These are phyloP conservation scores for Macrophya alboannulata DNA, from an alignment of 2,888 invertebrate genomes.

Conservation along the genomic window DNA sequence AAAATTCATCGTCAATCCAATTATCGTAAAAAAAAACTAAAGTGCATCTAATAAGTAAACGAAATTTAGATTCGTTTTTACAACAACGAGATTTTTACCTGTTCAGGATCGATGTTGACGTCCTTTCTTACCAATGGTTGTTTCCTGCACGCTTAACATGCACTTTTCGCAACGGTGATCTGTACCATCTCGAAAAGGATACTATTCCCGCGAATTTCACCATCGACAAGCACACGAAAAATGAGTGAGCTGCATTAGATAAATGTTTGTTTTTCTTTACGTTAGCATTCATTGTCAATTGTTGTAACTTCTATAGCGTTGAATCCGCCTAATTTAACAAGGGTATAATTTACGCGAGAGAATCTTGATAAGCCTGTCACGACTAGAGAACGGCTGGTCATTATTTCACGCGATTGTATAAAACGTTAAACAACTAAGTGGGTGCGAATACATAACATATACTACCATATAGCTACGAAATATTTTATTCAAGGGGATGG, in stretches of 20 bases:
- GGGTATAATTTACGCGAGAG: background rate
- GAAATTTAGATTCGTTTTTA: conserved; percentile 15
- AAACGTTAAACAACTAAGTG: background rate
- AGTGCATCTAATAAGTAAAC: background rate
- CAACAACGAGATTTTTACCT: conserved; percentile 30
- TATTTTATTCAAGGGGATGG: background rate
- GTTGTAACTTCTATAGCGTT: background rate
- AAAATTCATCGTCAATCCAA: too few relatives aligned
- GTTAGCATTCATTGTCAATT: background rate
- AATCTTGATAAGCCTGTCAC: conserved; percentile 9
- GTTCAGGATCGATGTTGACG: background rate
- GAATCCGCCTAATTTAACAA: background rate
- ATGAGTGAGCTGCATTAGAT: background rate
- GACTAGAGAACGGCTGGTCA: background rate
- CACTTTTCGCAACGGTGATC: background rate
- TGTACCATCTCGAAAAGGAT: background rate
- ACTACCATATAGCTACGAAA: background rate
- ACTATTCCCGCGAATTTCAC: background rate
- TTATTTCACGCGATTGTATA: background rate
- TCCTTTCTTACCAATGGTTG: background rate
- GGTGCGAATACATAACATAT: background rate
- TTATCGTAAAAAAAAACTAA: too few relatives aligned
- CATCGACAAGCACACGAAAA: background rate
- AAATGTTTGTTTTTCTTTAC: background rate
- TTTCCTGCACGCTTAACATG: background rate